Percentiles rank a stretch among this genome's conserved stretches.
Conservation (phyloP, 2,888 invertebrate species). For the Trachelus iudaicus region DNA sequence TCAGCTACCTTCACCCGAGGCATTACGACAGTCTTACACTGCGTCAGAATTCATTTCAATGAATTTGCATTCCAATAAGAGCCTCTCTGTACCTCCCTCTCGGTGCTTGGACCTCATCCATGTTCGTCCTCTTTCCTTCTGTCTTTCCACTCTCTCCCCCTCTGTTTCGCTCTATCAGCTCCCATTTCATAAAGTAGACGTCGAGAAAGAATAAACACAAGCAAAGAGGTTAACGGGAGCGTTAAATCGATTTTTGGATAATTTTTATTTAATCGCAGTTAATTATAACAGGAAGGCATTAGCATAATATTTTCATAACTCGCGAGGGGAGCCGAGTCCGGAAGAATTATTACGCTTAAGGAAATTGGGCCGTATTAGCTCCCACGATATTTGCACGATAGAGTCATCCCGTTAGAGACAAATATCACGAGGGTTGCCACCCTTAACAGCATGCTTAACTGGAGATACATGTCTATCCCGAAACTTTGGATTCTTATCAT, state of each 20-base stretch:
- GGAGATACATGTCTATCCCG: no score
- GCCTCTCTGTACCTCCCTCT: background rate
- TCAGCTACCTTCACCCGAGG: slow-evolving; percentile 25
- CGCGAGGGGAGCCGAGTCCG: background rate
- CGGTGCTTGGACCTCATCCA: background rate
- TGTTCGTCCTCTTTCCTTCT: background rate
- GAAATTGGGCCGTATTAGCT: background rate
- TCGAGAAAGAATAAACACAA: background rate
- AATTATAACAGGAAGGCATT: background rate
- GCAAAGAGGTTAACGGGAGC: background rate
- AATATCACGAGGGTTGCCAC: no score
- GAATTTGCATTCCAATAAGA: slow-evolving; percentile 53
- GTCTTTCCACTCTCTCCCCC: background rate
- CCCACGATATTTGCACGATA: background rate
- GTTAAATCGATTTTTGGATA: slow-evolving; percentile 23
- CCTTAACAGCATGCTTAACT: no score
- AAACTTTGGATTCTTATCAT: background rate
- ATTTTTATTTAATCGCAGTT: slow-evolving; percentile 37
- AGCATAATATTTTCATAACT: slow-evolving; percentile 4
- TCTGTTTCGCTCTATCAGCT: background rate
- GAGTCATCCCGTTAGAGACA: no score
- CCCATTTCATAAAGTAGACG: background rate
- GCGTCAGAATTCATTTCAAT: slow-evolving; percentile 56
- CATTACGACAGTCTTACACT: slow-evolving; percentile 50
- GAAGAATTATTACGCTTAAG: background rate